phyloP scores from a whole-genome alignment of 2,113 vertebrate genomes.

The Festucalex cinctus region DNA sequence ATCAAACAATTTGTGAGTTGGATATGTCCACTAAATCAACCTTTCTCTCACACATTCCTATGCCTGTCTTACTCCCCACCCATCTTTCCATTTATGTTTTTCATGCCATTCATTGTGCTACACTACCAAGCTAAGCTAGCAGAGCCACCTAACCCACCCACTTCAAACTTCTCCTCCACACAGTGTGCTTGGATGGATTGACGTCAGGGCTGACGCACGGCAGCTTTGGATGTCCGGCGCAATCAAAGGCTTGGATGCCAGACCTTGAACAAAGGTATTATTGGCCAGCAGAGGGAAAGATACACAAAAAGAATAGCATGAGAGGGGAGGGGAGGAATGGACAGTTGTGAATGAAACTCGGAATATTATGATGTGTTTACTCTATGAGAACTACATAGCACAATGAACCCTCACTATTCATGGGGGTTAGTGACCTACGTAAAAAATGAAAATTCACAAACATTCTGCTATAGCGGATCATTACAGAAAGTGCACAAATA shows the following conservation, averaged over 20 bases:
- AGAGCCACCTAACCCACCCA: constrained; percentile 15
- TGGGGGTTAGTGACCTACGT: too few species aligned
- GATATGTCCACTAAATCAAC: too few species aligned
- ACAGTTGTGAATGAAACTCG: constrained; percentile 11
- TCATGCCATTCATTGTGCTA: constrained; percentile 16
- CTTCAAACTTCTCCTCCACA: constrained; percentile 28
- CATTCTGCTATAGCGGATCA: too few species aligned
- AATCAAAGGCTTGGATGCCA: constrained; percentile 30
- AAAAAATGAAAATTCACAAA: too few species aligned
- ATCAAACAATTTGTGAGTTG: background rate
- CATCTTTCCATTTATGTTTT: constrained; percentile 14
- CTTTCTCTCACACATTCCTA: background rate
- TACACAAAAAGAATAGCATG: constrained; percentile 3
- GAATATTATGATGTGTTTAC: background rate
- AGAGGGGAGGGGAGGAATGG: background rate
- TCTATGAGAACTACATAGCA: background rate
- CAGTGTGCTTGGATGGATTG: constrained; percentile 41
- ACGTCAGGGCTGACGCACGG: constrained; percentile 48
- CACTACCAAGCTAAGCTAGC: constrained; percentile 15
- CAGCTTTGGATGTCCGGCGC: constrained; percentile 27
- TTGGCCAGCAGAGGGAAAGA: constrained; percentile 29
- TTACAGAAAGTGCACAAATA: too few species aligned
- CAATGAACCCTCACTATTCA: background rate
- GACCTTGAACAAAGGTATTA: constrained; percentile 27
- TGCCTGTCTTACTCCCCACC: background rate